Conservation (phyloP, 2,888 invertebrate species). For the Eilema sororculum region DNA sequence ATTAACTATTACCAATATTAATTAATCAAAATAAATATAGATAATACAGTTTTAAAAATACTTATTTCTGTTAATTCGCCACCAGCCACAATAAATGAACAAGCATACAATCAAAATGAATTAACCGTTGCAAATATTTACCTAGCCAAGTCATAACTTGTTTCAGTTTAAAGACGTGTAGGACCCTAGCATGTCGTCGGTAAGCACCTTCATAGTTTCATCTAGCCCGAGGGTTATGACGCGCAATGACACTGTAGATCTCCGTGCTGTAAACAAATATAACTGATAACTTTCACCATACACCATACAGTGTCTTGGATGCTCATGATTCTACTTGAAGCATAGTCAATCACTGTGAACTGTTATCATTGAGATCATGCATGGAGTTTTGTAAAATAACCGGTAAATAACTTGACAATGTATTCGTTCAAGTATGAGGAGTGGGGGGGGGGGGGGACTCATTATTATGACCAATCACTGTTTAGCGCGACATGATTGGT, state of each 20-base stretch:
- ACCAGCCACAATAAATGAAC: constrained; percentile 3
- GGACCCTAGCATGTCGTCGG: constrained; percentile 2
- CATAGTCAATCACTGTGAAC: not conserved
- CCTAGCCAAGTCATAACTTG: not conserved
- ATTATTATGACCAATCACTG: too few species aligned
- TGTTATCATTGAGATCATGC: too few species aligned
- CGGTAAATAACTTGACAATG: too few species aligned
- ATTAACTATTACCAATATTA: not conserved
- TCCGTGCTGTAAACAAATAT: constrained; percentile 61
- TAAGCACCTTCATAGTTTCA: constrained; percentile 9
- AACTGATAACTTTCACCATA: not conserved
- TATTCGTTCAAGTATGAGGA: too few species aligned
- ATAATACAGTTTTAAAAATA: not conserved
- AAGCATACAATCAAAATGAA: constrained; percentile 1
- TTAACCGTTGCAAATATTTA: constrained; percentile 1
- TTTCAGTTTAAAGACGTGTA: constrained; percentile 1
- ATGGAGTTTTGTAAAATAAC: too few species aligned
- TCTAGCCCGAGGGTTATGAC: constrained; percentile 73
- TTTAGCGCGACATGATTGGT: too few species aligned
- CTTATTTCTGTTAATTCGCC: not conserved
- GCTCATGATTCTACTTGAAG: not conserved
- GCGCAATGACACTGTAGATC: constrained; percentile 77
- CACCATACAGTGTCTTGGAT: not conserved
- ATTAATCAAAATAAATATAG: constrained; percentile 9
- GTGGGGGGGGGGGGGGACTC: too few species aligned